Evolutionary conservation across 1,140 invertebrate genomes (phyloP).

Genomic region (Drosophila kepulauana): DNA sequence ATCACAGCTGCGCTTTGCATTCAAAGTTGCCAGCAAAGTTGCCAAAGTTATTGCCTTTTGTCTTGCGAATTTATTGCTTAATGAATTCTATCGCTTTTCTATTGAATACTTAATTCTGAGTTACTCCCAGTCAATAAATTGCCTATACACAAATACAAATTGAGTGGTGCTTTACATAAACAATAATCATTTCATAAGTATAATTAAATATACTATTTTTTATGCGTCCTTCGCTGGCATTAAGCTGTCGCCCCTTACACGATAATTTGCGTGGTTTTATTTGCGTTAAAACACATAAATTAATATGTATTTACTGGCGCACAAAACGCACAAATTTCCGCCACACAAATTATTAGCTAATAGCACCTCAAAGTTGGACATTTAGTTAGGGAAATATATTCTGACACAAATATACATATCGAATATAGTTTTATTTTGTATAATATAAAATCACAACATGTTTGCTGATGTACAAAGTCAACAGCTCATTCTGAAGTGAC

Average conservation of each 20-base stretch:
- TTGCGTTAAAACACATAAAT: constrained; percentile 33
- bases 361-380: constrained; percentile 40
- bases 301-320: constrained; percentile 38
- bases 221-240: constrained; percentile 57
- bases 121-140: constrained; percentile 45
- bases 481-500: constrained; percentile 8
- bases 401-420: background rate
- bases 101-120: background rate
- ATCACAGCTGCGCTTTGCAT: constrained; percentile 13
- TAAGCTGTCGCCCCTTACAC: constrained; percentile 56
- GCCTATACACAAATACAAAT: constrained; percentile 18
- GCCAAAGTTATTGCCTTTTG: constrained; percentile 15
- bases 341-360: constrained; percentile 47
- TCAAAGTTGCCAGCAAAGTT: background rate
- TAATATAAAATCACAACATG: background rate
- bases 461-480: constrained; percentile 1
- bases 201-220: constrained; percentile 36
- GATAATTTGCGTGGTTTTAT: constrained; percentile 42
- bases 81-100: background rate
- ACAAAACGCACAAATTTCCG: constrained; percentile 40
- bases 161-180: constrained; percentile 54
- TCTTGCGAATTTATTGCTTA: background rate
- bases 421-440: background rate
- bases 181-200: constrained; percentile 50
- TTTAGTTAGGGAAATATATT: constrained; percentile 10